Conservation (phyloP, 2,888 invertebrate genomes). For the Andrena marginata region DNA sequence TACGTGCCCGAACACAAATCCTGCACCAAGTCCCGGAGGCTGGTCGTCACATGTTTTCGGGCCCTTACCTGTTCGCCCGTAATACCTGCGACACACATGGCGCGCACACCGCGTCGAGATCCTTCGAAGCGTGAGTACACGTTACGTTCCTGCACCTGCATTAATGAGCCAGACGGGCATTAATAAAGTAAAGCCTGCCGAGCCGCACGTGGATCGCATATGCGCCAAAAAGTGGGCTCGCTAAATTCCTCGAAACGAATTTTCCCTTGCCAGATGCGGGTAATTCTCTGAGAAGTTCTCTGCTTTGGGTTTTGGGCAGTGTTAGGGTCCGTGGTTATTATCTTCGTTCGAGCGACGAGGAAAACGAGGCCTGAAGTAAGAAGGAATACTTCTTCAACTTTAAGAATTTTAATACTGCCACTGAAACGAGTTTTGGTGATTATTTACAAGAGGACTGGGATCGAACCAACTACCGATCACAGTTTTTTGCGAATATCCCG, state of each 20-base stretch:
- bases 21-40: slow-evolving; percentile 58
- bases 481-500: no score
- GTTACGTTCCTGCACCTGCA: slow-evolving; percentile 68
- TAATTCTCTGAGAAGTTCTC: not conserved
- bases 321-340: no score
- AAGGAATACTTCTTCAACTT: no score
- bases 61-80: slow-evolving; percentile 70
- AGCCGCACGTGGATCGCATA: slow-evolving; percentile 55
- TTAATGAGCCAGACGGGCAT: slow-evolving; percentile 66
- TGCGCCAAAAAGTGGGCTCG: slow-evolving; percentile 27
- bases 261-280: not conserved
- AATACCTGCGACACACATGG: slow-evolving; percentile 75
- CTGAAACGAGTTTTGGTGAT: no score
- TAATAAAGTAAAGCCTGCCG: slow-evolving; percentile 48
- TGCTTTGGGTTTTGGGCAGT: no score
- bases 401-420: no score
- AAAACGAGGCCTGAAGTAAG: no score
- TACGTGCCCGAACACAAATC: slow-evolving; percentile 70
- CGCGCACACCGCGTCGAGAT: slow-evolving; percentile 53
- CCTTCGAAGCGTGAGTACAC: slow-evolving; percentile 51
- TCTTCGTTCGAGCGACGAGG: no score
- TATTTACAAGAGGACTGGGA: no score
- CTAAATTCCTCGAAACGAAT: not conserved
- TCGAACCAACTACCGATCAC: no score
- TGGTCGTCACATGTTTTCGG: slow-evolving; percentile 78